Evolutionary conservation across 2,888 invertebrate genomes (phyloP).

Genomic region (Volucella bombylans): DNA sequence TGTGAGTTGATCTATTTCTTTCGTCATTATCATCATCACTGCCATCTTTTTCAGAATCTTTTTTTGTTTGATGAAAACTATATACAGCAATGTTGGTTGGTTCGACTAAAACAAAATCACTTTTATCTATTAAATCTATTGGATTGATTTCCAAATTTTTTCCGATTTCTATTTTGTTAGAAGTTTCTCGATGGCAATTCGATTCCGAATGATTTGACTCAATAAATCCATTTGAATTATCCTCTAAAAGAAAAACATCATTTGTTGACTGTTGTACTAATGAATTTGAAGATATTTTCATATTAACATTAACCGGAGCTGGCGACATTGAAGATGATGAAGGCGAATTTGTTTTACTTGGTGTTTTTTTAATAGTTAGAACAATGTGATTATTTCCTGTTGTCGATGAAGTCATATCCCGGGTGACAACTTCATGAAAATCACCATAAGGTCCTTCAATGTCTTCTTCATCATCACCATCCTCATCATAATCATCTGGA

Average conservation of each 20-base stretch:
- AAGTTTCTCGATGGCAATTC: not conserved
- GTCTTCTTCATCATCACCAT: slow-evolving; percentile 72
- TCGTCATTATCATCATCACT: slow-evolving; percentile 13
- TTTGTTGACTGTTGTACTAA: slow-evolving; percentile 30
- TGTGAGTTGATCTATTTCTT: not conserved
- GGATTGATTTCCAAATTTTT: slow-evolving; percentile 20
- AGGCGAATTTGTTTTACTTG: slow-evolving; percentile 78
- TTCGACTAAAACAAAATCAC: slow-evolving; percentile 38
- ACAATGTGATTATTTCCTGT: slow-evolving; percentile 79
- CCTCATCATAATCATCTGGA: slow-evolving; percentile 67
- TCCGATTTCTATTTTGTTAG: slow-evolving; percentile 1
- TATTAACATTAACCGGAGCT: slow-evolving; percentile 66
- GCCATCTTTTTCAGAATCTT: slow-evolving; percentile 53
- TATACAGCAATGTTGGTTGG: slow-evolving; percentile 33
- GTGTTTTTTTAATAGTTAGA: slow-evolving; percentile 80
- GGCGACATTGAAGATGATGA: slow-evolving; percentile 75
- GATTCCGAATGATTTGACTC: not conserved
- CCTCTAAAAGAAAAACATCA: slow-evolving; percentile 27
- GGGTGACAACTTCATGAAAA: slow-evolving; percentile 78
- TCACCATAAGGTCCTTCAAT: slow-evolving; percentile 72
- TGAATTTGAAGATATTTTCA: slow-evolving; percentile 34
- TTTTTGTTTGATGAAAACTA: slow-evolving; percentile 43
- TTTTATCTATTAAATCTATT: slow-evolving; percentile 42
- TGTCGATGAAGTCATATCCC: slow-evolving; percentile 77
- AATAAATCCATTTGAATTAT: slow-evolving; percentile 10